Percentiles rank a stretch among this genome's conserved stretches.
Evolutionary conservation across 2,888 invertebrate species (phyloP).

Genomic region (Antheraea yamamai): DNA sequence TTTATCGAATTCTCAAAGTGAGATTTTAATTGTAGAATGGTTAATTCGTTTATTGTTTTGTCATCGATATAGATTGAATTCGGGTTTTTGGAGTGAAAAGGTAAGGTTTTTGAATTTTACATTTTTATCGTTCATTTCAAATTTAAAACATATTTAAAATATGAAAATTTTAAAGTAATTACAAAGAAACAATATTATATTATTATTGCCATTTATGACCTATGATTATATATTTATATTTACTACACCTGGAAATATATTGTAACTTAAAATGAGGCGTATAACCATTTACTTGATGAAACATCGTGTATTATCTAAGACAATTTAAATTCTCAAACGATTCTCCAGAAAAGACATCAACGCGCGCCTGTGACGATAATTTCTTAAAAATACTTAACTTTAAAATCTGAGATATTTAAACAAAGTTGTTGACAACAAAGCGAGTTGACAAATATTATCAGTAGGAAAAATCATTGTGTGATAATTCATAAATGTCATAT

Average conservation of each 20-base stretch:
- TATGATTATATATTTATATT: not conserved
- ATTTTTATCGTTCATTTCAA: not conserved
- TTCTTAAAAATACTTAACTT: constrained; percentile 1
- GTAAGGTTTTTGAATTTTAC: not conserved
- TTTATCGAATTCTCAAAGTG: not conserved
- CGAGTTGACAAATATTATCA: not conserved
- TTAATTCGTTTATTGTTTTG: constrained; percentile 5
- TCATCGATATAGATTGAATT: not conserved
- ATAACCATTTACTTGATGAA: not conserved
- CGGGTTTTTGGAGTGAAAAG: not conserved
- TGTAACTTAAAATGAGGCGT: not conserved
- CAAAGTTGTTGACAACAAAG: too few species aligned
- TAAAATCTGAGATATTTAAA: not conserved
- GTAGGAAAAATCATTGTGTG: not conserved
- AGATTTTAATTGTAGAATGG: not conserved
- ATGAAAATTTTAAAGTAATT: not conserved
- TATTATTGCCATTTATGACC: not conserved
- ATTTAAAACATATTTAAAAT: not conserved
- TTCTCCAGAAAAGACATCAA: constrained; percentile 61
- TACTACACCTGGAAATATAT: not conserved
- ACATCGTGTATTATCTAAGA: not conserved
- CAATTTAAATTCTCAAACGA: not conserved
- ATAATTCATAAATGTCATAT: too few species aligned
- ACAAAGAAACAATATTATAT: not conserved
- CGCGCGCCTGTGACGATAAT: constrained; percentile 39